Evolutionary conservation across 2,888 invertebrate genomes (phyloP), one percentile per base, ranked within the genome.

Genomic region (Psococerastis gibbosa): DNA sequence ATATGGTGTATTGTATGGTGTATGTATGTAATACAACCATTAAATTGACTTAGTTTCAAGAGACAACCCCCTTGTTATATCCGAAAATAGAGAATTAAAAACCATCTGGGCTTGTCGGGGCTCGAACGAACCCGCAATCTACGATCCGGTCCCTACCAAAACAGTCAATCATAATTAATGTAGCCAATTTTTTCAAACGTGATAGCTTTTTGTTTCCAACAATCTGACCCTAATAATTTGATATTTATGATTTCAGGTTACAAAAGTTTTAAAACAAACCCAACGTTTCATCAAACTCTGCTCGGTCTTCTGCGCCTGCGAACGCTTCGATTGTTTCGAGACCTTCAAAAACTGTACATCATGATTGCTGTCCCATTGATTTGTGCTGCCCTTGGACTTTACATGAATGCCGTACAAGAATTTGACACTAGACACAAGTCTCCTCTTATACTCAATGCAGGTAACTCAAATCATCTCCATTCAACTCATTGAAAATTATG

Each of bases 321-420:
- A 45, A 65, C 71, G 1, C 63, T 78, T 34, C 62, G 78, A 46
- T 68, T 81, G 62, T 66, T 77, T 48, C 63, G 79, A 22, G 79
- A 76, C 53, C 68, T 76, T 1, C 78, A 78, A 59, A 73, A 79
- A 54, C 61, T 82, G 2, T 78, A 79, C 53, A 76, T 80, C 52
- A 75, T 79, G 67, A 71, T 82, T 48, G 65, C 79, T 42, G 65
- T 80, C 56, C 81, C 81, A 1, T 66, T 80, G 3, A 69, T 53
- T 5, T 69, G 78, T 46, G 75, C 78, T 44, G 75, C 75, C 0
- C 58, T 77, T 13, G 78, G 78, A 6, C 68, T 80, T 16, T 77
- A 76, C 55, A 63, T 76, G 48, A 67, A 68, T 51, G 68, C 67
- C 48, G 66, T 71, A 20, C 75, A 78, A 54, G 71, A 70, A 8